Evolutionary conservation across 2,888 invertebrate genomes (phyloP).

Genomic region (Heterodera filipjevi): DNA sequence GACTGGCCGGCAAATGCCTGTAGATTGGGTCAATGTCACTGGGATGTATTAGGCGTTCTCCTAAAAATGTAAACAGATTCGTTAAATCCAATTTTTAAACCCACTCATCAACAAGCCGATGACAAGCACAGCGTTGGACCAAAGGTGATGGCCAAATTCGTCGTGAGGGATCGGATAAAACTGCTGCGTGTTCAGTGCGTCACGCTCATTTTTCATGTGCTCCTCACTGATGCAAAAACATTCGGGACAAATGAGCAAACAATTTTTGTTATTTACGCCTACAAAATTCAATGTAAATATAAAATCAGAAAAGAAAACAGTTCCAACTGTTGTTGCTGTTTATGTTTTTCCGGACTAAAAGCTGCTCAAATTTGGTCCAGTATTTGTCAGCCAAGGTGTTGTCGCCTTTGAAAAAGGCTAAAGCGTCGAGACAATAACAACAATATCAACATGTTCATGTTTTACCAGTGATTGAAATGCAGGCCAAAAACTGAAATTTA

Average conservation of each 20-base stretch:
- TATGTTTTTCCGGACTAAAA: constrained; percentile 72
- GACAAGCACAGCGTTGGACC: constrained; percentile 95
- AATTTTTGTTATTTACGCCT: neutral
- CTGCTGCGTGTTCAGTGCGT: constrained; percentile 54
- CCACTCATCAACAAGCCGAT: constrained; percentile 81
- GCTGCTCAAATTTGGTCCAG: constrained; percentile 80
- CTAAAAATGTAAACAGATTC: too few species aligned
- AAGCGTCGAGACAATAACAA: too few species aligned
- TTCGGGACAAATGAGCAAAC: constrained; percentile 78
- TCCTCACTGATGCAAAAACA: constrained; percentile 74
- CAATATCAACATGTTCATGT: neutral
- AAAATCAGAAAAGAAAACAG: constrained; percentile 8
- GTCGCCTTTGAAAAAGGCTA: constrained; percentile 69
- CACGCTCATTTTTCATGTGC: constrained; percentile 58
- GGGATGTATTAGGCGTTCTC: constrained; percentile 71
- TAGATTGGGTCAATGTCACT: constrained; percentile 94
- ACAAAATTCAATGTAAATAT: too few species aligned
- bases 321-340: neutral
- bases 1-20: constrained; percentile 91
- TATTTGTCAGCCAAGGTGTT: constrained; percentile 90
- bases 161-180: constrained; percentile 58
- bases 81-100: too few species aligned
- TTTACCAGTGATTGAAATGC: constrained; percentile 89
- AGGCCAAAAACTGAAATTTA: constrained; percentile 76
- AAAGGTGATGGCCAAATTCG: constrained; percentile 74